Evolutionary conservation across 2,797 vertebrate species (phyloP).

Genomic region (Sus cebifrons): DNA sequence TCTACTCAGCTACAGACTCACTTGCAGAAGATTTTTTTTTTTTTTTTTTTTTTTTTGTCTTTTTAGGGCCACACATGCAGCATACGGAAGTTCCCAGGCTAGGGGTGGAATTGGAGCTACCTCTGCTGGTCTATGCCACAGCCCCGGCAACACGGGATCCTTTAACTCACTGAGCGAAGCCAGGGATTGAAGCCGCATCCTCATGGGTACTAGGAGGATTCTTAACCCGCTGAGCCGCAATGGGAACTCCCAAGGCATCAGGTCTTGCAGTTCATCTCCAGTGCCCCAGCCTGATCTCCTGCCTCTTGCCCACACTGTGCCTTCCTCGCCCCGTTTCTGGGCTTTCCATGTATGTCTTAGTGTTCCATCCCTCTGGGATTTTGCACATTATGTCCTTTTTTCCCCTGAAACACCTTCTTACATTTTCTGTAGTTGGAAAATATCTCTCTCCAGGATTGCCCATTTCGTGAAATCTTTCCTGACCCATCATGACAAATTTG

Average conservation of each 20-base stretch:
- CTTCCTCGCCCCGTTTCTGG: neutral
- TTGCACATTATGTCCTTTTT: neutral
- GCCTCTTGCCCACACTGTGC: accelerated
- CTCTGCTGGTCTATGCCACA: no score
- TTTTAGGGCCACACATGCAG: no score
- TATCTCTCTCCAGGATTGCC: neutral
- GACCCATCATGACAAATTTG: neutral
- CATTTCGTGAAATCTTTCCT: neutral
- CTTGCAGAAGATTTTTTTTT: neutral
- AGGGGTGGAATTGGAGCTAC: no score
- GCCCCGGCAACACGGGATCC: no score
- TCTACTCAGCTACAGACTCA: neutral
- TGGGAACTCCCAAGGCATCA: neutral
- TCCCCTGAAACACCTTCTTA: conserved; percentile 6
- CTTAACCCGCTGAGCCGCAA: no score
- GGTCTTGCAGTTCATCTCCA: accelerated
- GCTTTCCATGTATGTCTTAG: accelerated
- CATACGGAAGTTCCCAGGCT: no score
- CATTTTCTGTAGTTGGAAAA: conserved; percentile 20
- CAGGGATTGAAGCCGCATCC: no score
- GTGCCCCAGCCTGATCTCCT: accelerated
- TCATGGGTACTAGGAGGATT: no score
- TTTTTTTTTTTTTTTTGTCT: no score
- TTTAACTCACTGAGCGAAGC: no score
- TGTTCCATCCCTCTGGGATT: neutral